Evolutionary conservation across 2,888 invertebrate species (phyloP).

Genomic region (Apamea crenata): DNA sequence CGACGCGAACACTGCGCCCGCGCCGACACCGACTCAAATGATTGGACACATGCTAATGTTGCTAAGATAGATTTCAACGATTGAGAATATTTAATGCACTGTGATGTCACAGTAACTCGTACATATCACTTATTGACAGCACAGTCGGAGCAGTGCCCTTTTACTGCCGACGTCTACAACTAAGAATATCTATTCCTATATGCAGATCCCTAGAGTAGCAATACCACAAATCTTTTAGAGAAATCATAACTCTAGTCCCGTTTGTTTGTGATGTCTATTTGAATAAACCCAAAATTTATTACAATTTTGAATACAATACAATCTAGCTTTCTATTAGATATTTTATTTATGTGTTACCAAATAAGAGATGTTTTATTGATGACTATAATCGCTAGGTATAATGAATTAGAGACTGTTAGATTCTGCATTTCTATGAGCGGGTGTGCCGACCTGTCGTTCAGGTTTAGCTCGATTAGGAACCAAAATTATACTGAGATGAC

Average conservation of each 20-base stretch:
- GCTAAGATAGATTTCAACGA: conserved; percentile 57
- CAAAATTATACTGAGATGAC: conserved; percentile 74
- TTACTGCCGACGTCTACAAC: conserved; percentile 22
- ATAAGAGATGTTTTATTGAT: conserved; percentile 50
- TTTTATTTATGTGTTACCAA: conserved; percentile 42
- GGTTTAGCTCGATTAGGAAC: conserved; percentile 68
- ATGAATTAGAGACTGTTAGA: conserved; percentile 44
- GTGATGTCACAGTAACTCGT: conserved; percentile 41
- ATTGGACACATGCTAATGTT: conserved; percentile 64
- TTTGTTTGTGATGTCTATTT: conserved; percentile 10
- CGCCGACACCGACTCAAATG: conserved; percentile 48
- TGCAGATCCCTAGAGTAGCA: neutral
- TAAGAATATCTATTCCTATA: conserved; percentile 23
- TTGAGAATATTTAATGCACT: conserved; percentile 52
- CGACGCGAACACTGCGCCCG: conserved; percentile 59
- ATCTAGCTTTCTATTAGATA: conserved; percentile 50
- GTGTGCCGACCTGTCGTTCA: conserved; percentile 68
- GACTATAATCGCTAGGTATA: conserved; percentile 44
- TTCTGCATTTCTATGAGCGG: conserved; percentile 58
- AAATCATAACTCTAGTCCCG: conserved; percentile 34
- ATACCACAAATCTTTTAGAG: conserved; percentile 35
- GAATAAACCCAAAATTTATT: conserved; percentile 13
- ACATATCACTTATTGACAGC: conserved; percentile 40
- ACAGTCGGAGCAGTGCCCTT: conserved; percentile 17
- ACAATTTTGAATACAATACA: conserved; percentile 37